Evolutionary conservation across 1,140 invertebrate genomes (phyloP), one percentile per base, ranked within the genome.

Genomic region (Drosophila pseudoananassae): DNA sequence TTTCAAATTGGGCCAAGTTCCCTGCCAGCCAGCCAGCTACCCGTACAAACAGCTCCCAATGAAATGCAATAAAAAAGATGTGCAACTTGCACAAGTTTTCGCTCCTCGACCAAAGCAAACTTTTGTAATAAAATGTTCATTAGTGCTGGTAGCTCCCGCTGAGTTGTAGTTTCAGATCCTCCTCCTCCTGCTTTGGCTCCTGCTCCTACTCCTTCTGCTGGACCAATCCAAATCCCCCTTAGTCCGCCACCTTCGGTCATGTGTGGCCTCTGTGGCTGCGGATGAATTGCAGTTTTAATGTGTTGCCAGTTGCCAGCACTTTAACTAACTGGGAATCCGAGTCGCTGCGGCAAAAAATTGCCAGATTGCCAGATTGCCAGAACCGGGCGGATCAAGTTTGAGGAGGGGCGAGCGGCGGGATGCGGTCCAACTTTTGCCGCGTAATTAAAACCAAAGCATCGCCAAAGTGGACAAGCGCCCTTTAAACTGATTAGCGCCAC

Each of bases 91-190:
- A 65, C 50, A 77, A 71, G 61, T 72, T 87, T 76, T 80, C 23
- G 45, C 64, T 60, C 46, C 47, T 71, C 38, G 70, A 60, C 46
- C 36, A 73, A 43, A 46, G 57, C 36, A 79, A 85, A 85, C 82
- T 85, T 85, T 85, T 82, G 82, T 75, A 85, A 85, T 85, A 85
- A 85, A 85, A 85, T 87, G 82, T 85, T 85, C 82, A 85, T 85
- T 85, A 85, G 82, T 85, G 82, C 65, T 55, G 60, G 74, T 47
- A 74, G 55, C 83, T 75, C 82, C 74, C 73, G 81, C 81, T 87
- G 82, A 61, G 81, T 75, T 63, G 51, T 38, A 69, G 69, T 64
- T 31, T 52, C 17, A 51, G 43, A 23, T 54, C 58, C 49, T 36
- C 29, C 40, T 12, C 20, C 31, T 60, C 20, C 33, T 43, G 23